Base-by-base conservation (phyloP, 2,888 invertebrate species). In the Lomographa bimaculata region DNA sequence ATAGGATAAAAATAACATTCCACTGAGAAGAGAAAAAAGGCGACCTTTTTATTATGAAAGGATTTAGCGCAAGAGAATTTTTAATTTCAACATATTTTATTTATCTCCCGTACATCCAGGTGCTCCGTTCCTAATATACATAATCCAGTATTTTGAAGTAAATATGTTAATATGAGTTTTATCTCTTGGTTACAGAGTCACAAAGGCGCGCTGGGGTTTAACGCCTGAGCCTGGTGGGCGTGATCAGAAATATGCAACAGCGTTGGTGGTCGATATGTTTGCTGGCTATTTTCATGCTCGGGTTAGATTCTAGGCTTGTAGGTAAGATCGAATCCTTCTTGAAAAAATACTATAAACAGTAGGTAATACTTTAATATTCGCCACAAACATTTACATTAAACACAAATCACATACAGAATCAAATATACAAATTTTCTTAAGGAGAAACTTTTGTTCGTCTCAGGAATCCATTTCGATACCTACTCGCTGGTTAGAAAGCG, bases 221-320 rank as follows among this genome's bases (percentile, higher is more conserved):
- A 24, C 8, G 36, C 23, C 24, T 33, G 14, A 38, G 49, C 38
- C 14, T 10, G 16, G 42, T 45, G 39, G 41, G 30, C 33, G 58
- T 46, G 46, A 50, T 45, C 46, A 40, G 54, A 82, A 83, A 78
- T 78, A 85, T 85, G 86, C 79, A 75, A 74, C 65, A 81, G 46
- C 70, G 78, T 51, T 80, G 79, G 76, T 80, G 80, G 77, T 70
- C 78, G 27, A 57, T 79, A 58, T 82, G 76, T 53, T 53, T 86
- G 49, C 62, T 86, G 9, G 77, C 74, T 36, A 66, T 87, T 50
- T 81, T 84, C 45, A 81, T 84, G 77, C 58, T 87, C 23, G 81
- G 84, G 27, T 71, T 85, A 6, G 85, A 87, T 55, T 84, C 84
- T 1, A 86, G 81, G 46, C 72, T 87, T 8, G 86, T 76, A 25